A percentile compares a stretch with the other conserved stretches of the same genome.
Conservation (phyloP, 2,113 vertebrate genomes). For the Vanacampus margaritifer region DNA sequence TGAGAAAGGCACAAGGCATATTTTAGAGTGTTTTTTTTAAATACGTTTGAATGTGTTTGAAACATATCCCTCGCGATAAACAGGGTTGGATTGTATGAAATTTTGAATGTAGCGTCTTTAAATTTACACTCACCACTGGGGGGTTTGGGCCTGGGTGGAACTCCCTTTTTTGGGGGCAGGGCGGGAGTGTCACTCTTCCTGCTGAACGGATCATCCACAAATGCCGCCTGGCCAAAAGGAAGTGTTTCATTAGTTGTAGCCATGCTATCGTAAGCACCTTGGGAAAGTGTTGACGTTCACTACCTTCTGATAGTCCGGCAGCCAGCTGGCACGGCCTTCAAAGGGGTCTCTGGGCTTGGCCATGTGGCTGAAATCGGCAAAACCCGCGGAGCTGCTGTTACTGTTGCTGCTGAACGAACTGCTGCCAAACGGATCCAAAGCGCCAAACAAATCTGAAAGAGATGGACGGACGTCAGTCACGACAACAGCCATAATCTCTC, state of each 20-base stretch:
- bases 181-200: conserved; percentile 89
- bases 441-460: conserved; percentile 83
- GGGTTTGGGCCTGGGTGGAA: conserved; percentile 90
- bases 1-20: too few species aligned
- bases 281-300: not conserved
- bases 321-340: conserved; percentile 62
- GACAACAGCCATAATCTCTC: not conserved
- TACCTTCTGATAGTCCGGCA: conserved; percentile 70
- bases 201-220: conserved; percentile 89
- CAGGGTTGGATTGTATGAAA: too few species aligned
- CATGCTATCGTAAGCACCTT: not conserved
- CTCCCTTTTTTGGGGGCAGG: conserved; percentile 90
- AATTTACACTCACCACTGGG: conserved; percentile 85
- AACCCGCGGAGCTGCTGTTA: conserved; percentile 79
- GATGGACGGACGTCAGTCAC: not conserved
- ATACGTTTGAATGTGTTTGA: too few species aligned
- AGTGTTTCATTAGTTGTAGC: not conserved
- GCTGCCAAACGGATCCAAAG: conserved; percentile 88
- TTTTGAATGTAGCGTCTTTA: not conserved
- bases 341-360: conserved; percentile 79
- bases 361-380: conserved; percentile 98
- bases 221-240: conserved; percentile 72
- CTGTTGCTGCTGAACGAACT: conserved; percentile 64
- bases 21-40: too few species aligned
- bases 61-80: too few species aligned